phyloP scores from a whole-genome alignment of 2,113 vertebrate species.

The Tyrannus savana region DNA sequence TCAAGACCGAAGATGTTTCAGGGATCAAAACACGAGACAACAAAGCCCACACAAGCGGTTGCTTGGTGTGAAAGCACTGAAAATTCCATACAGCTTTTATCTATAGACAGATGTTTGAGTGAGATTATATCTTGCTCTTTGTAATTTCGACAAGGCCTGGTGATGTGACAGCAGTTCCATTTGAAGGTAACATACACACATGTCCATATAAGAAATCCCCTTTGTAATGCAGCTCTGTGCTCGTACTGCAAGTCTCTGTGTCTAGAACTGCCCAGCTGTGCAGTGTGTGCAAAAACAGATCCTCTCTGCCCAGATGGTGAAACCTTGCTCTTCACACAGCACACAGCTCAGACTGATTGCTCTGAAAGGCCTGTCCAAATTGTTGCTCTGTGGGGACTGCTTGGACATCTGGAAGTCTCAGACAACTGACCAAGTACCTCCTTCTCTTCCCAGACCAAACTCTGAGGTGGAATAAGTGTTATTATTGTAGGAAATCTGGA shows the following conservation, averaged over 20 bases:
- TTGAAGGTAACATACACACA: neutral
- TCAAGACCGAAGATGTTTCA: neutral
- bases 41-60: neutral
- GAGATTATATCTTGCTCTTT: neutral
- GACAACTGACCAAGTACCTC: neutral
- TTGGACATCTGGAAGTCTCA: neutral
- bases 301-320: neutral
- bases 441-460: neutral
- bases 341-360: accelerated
- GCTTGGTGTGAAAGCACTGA: neutral
- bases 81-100: neutral
- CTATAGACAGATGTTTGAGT: neutral
- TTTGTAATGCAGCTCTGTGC: neutral
- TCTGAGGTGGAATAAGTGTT: neutral
- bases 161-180: neutral
- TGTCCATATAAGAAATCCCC: neutral
- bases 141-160: neutral
- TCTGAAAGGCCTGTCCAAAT: neutral
- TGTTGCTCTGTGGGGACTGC: neutral
- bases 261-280: neutral
- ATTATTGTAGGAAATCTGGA: neutral
- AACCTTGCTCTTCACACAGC: neutral
- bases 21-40: neutral
- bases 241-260: neutral
- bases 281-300: neutral